phyloP scores from a whole-genome alignment of 2,888 invertebrate species.

The Baronia brevicornis region DNA sequence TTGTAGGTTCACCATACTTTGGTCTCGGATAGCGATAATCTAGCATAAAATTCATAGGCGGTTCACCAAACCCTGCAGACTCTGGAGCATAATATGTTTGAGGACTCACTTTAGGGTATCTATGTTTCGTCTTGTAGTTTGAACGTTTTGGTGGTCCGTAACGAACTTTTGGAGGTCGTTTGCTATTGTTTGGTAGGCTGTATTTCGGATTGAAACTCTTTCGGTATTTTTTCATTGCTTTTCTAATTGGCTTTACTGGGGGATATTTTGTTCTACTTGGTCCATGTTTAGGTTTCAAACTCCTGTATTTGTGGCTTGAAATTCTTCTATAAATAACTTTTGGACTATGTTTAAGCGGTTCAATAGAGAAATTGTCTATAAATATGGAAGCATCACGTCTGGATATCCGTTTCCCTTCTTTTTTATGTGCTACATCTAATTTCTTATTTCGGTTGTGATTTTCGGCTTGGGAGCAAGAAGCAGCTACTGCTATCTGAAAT shows the following conservation, averaged over 20 bases:
- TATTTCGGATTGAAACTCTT: conserved; percentile 33
- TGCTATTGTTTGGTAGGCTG: conserved; percentile 28
- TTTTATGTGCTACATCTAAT: conserved; percentile 26
- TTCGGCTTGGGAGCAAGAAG: conserved; percentile 32
- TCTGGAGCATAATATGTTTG: conserved; percentile 26
- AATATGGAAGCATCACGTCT: conserved; percentile 46
- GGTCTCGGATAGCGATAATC: conserved; percentile 27
- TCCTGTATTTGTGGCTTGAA: conserved; percentile 30
- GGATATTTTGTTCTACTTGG: conserved; percentile 33
- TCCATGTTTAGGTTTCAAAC: conserved; percentile 32
- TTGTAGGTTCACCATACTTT: conserved; percentile 40
- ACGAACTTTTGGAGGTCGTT: conserved; percentile 31
- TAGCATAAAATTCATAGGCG: conserved; percentile 32
- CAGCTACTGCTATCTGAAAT: conserved; percentile 55
- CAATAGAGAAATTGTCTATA: conserved; percentile 39
- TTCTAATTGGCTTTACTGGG: conserved; percentile 31
- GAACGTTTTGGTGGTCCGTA: conserved; percentile 28
- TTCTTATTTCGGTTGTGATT: conserved; percentile 14
- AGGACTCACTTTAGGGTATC: conserved; percentile 30
- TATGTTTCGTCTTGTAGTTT: conserved; percentile 28
- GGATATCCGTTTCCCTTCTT: conserved; percentile 22
- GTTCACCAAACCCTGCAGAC: conserved; percentile 49
- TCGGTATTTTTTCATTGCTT: conserved; percentile 38
- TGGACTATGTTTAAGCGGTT: conserved; percentile 35
- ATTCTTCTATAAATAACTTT: conserved; percentile 44